Conservation (phyloP, 2,888 invertebrate genomes). For the Drosophila imparisetae region DNA sequence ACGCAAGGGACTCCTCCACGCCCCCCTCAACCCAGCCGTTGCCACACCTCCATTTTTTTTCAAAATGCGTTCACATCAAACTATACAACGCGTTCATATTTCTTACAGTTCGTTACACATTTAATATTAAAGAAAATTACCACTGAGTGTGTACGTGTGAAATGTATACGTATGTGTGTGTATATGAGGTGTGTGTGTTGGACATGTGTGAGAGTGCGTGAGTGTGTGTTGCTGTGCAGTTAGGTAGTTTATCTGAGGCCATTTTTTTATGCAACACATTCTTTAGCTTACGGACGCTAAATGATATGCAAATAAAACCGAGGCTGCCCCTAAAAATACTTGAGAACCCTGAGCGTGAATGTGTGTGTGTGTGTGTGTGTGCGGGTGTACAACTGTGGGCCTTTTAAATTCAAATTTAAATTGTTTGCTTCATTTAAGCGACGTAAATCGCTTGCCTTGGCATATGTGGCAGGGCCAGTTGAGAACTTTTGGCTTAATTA, state of each 20-base stretch:
- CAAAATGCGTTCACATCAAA: conserved; percentile 74
- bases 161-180: conserved; percentile 7
- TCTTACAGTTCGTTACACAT: conserved; percentile 79
- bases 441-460: conserved; percentile 36
- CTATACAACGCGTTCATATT: conserved; percentile 76
- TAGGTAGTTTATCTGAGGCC: conserved; percentile 64
- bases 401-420: conserved; percentile 77
- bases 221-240: conserved; percentile 30
- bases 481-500: conserved; percentile 63
- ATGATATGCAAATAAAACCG: conserved; percentile 78
- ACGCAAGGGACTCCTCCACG: not conserved
- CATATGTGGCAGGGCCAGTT: conserved; percentile 43
- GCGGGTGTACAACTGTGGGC: conserved; percentile 7
- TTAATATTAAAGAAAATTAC: conserved; percentile 80
- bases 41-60: conserved; percentile 6
- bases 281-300: conserved; percentile 59
- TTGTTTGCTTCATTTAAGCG: conserved; percentile 70
- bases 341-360: conserved; percentile 25
- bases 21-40: not conserved
- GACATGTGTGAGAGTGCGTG: conserved; percentile 1
- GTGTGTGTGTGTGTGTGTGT: not conserved
- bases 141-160: conserved; percentile 37
- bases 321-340: conserved; percentile 44
- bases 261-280: conserved; percentile 51
- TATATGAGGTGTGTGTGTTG: conserved; percentile 6